Evolutionary conservation across 2,113 vertebrate genomes (phyloP), one percentile per base, ranked within the genome.

Genomic region (Choloepus hoffmanni): DNA sequence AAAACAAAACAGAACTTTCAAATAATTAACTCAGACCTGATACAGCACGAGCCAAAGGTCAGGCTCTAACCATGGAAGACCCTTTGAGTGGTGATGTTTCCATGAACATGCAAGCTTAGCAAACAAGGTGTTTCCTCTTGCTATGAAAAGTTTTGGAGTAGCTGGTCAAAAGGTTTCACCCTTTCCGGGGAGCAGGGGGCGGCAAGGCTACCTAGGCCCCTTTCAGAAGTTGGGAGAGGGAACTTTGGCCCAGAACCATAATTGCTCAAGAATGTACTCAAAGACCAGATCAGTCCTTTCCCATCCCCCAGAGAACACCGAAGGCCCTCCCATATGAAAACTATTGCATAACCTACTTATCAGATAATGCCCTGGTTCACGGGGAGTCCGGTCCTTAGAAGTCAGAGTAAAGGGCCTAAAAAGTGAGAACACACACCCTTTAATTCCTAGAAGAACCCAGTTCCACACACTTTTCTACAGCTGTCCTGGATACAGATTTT

Each of bases 21-120:
- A 97, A 96, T 97, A 96, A 97, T 96, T 97, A 98, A 97, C 97
- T 95, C 72, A 91, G 26, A 87, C 16, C 63, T 81, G 81, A 92
- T 23, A 85, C 45, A 89, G 83, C 43, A 16, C 0, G 4, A 95
- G 23, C 79, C 90, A 95, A 94, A 91, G 95, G 88, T 96, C 91
- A 63, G 45, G 87, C 74, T 89, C 89, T 90, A 89, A 95, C 88
- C 78, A 13, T 70, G 19, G 26, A 70, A 73, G 53, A 86, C 40
- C 24, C 53, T 24, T 8, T 30, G 58, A 85, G 50, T 43, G 62
- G 67, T 5, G 68, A 76, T 43, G 65, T 95, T 60, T 74, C 90
- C 24, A 50, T 5, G 40, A 89, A 48, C 60, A 85, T 0, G 2
- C 7, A 86, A 68, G 43, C 72, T 82, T 40, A 48, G 78, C 33